Conservation (phyloP, 2,797 vertebrate species). For the Poecilia wingei region DNA sequence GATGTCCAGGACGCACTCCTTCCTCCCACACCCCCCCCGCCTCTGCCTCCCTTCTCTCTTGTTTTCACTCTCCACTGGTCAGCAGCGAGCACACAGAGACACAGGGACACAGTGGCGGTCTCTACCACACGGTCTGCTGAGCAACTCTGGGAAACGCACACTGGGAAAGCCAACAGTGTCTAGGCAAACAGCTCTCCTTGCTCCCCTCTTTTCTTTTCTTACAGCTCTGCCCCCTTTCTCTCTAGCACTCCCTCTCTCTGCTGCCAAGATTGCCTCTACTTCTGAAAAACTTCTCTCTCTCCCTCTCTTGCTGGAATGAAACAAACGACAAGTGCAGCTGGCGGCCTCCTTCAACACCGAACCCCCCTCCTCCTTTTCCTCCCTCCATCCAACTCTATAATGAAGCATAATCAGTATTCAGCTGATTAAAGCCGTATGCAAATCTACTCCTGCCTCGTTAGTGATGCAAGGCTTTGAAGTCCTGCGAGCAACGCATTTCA, state of each 20-base stretch:
- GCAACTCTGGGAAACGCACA: constrained; percentile 73
- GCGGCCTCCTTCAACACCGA: constrained; percentile 83
- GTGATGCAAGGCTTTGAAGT: constrained; percentile 99
- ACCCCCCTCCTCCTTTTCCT: constrained; percentile 4
- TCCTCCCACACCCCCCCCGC: constrained; percentile 3
- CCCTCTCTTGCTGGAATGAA: constrained; percentile 87
- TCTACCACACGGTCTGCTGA: constrained; percentile 70
- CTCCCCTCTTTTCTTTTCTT: constrained; percentile 63
- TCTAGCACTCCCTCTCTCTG: constrained; percentile 44
- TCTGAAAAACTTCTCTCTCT: constrained; percentile 93
- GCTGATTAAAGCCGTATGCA: constrained; percentile 99
- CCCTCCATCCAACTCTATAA: constrained; percentile 82
- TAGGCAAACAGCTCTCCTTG: constrained; percentile 72
- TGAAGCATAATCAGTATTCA: constrained; percentile 99
- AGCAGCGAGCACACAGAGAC: constrained; percentile 57
- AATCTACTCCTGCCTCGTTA: constrained; percentile 96
- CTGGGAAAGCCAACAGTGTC: constrained; percentile 71
- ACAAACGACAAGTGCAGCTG: constrained; percentile 99
- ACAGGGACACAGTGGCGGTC: constrained; percentile 70
- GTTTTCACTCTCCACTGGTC: constrained; percentile 73
- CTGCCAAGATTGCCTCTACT: constrained; percentile 92
- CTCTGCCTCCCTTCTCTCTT: constrained; percentile 19
- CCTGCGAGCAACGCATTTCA: constrained; percentile 98
- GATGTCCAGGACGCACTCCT: constrained; percentile 51
- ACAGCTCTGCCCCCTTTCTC: constrained; percentile 55